Percentiles rank a stretch among this genome's conserved stretches.
phyloP scores from a whole-genome alignment of 2,113 vertebrate species.

The Nerophis lumbriciformis region DNA sequence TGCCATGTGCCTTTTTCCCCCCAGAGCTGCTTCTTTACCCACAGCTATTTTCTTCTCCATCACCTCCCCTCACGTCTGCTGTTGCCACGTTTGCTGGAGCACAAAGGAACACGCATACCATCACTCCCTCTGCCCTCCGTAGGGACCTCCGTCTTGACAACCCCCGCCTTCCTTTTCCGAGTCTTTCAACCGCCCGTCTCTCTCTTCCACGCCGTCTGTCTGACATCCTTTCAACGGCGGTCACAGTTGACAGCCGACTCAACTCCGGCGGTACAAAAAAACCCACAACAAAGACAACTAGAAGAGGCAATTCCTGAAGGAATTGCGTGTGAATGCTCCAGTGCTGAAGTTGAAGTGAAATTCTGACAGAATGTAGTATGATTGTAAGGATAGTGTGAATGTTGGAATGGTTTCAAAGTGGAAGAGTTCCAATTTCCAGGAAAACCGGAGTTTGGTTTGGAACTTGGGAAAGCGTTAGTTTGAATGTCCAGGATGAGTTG shows the following conservation, averaged over 20 bases:
- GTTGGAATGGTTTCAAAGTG: too few relatives aligned
- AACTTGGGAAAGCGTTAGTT: too few relatives aligned
- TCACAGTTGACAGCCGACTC: slow-evolving; percentile 62
- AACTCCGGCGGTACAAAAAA: slow-evolving; percentile 16
- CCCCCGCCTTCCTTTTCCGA: slow-evolving; percentile 15
- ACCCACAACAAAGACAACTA: slow-evolving; percentile 24
- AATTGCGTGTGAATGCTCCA: too few relatives aligned
- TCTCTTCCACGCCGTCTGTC: slow-evolving; percentile 19
- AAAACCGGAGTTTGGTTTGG: too few relatives aligned
- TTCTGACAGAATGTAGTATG: too few relatives aligned
- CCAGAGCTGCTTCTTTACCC: slow-evolving; percentile 39
- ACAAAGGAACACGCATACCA: slow-evolving; percentile 61
- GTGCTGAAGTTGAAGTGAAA: too few relatives aligned
- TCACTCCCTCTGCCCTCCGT: slow-evolving; percentile 48
- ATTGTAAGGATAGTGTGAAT: too few relatives aligned
- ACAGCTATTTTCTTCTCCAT: slow-evolving; percentile 54
- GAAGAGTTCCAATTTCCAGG: too few relatives aligned
- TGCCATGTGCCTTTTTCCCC: slow-evolving; percentile 35
- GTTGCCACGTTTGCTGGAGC: slow-evolving; percentile 50
- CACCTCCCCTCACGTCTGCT: slow-evolving; percentile 44
- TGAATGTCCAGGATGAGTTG: too few relatives aligned
- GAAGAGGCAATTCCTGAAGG: too few relatives aligned
- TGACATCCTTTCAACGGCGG: slow-evolving; percentile 59
- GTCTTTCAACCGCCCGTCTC: slow-evolving; percentile 35
- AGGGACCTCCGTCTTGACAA: slow-evolving; percentile 45